Base-by-base conservation (phyloP, 1,140 invertebrate species). In the Drosophila biarmipes region DNA sequence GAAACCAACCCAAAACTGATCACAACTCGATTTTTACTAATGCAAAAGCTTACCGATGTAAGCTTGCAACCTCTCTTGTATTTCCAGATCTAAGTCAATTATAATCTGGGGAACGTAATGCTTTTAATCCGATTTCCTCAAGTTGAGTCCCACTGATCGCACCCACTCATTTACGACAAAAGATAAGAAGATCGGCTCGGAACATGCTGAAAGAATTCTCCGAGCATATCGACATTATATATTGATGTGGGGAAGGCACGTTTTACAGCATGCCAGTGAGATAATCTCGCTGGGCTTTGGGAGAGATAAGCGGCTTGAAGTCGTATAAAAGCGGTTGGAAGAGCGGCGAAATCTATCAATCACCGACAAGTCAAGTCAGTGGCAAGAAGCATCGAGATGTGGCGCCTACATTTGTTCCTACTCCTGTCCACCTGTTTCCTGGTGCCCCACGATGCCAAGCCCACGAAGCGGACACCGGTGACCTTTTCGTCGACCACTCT, bases 341-440 rank as follows among this genome's bases (percentile, higher is more conserved):
- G 42, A 10, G 8, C 10, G 2, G 11, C 15, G 42, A 40, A 52
- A 62, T 73, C 43, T 63, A 75, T 68, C 59, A 67, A 67, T 67
- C 72, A 53, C 37, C 31, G 29, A 51, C 38, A 27, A 38, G 15
- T 43, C 17, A 43, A 51, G 48, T 34, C 6, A 40, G 37, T 19
- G 17, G n/a, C 10, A 51, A 56, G 19, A 49, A 46, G 37, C 5
- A 51, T 38, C 55, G 43, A 59, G 8, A 85, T 87, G 82, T 87
- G 82, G 82, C 82, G 82, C 31, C 69, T 87, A 45, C 84, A 87
- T 31, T 59, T 89, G 19, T 89, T 89, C 15, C 84, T 87, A 10
- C 21, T 87, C 46, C 51, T 87, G n/a, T 82, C 84, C 46, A 73
- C 74, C 49, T 73, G 82, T 71, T 87, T 87, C 15, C 71, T 89